phyloP scores from a whole-genome alignment of 2,113 vertebrate species.

The Otolemur garnettii region DNA sequence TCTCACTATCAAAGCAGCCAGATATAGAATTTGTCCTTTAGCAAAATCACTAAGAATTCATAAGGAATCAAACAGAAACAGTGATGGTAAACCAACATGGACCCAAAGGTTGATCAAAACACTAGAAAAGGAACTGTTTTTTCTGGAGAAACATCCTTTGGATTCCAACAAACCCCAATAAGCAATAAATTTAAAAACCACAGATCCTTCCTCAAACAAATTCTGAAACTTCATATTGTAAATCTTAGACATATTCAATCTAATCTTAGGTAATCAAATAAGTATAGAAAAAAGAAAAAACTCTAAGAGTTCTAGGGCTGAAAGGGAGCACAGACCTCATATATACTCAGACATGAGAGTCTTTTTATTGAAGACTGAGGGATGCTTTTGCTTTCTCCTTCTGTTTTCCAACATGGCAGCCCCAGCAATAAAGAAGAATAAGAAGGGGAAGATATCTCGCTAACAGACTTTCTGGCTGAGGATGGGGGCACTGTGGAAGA shows the following conservation, averaged over 20 bases:
- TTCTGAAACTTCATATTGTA: conserved; percentile 28
- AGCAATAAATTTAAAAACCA: conserved; percentile 17
- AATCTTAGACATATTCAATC: conserved; percentile 27
- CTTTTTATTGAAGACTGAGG: not conserved
- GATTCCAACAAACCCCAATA: conserved; percentile 3
- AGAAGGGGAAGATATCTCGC: no score
- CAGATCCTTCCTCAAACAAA: conserved; percentile 13
- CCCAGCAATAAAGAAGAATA: no score
- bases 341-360: not conserved
- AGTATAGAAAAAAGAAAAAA: not conserved
- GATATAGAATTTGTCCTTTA: not conserved
- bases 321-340: not conserved
- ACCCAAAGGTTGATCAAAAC: not conserved
- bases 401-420: no score
- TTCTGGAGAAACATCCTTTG: not conserved
- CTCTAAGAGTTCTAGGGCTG: not conserved
- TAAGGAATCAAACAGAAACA: not conserved
- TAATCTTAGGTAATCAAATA: not conserved
- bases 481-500: no score
- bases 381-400: no score
- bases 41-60: conserved; percentile 38
- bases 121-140: not conserved
- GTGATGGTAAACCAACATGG: conserved; percentile 2
- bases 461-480: no score
- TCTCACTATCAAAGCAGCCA: conserved; percentile 1